Percentiles rank a stretch among this genome's conserved stretches.
Evolutionary conservation across 2,888 invertebrate genomes (phyloP).

Genomic region (Busseola fusca): DNA sequence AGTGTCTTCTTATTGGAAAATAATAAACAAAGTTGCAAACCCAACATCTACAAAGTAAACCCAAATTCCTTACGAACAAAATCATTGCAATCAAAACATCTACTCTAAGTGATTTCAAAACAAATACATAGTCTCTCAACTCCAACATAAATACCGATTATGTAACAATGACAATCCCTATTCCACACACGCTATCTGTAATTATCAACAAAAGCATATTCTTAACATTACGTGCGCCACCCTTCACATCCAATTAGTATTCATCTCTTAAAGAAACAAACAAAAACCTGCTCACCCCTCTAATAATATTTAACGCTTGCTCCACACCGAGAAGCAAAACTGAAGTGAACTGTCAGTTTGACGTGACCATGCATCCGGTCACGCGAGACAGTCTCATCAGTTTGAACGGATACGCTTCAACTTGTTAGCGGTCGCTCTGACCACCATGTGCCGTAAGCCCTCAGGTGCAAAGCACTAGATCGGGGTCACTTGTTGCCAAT

Average conservation of each 20-base stretch:
- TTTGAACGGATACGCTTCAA: not conserved
- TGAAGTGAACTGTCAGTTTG: not conserved
- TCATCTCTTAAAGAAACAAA: constrained; percentile 43
- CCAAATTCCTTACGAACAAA: not conserved
- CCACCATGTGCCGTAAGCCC: not conserved
- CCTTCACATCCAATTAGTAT: constrained; percentile 39
- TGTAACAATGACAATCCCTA: not conserved
- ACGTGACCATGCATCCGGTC: not conserved
- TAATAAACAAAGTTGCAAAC: not conserved
- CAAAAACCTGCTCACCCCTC: constrained; percentile 20
- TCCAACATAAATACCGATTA: constrained; percentile 15
- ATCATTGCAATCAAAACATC: not conserved
- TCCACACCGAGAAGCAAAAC: not conserved
- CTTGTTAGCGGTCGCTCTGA: not conserved
- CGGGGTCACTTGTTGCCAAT: not conserved
- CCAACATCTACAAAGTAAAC: not conserved
- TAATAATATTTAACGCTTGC: constrained; percentile 36
- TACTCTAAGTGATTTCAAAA: constrained; percentile 13
- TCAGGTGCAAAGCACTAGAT: not conserved
- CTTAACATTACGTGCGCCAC: constrained; percentile 8
- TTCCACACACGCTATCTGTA: constrained; percentile 2
- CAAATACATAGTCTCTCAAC: not conserved
- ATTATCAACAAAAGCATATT: constrained; percentile 35
- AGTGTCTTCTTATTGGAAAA: not conserved
- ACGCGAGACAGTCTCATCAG: not conserved